Evolutionary conservation across 2,888 invertebrate genomes (phyloP).

Genomic region (Pachymerium ferrugineum): DNA sequence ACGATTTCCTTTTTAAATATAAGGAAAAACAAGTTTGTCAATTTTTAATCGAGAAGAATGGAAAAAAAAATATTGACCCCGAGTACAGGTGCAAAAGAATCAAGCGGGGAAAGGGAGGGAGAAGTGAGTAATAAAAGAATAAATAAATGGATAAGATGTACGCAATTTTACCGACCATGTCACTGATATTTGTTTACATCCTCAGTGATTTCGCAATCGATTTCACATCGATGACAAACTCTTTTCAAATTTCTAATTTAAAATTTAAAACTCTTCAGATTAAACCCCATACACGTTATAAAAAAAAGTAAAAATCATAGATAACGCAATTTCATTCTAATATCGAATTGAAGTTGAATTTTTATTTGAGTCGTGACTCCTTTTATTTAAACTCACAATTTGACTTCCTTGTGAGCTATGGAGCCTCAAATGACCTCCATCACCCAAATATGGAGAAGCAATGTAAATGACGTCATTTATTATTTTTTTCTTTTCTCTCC

Average conservation of each 20-base stretch:
- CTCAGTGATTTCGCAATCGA: slow-evolving; percentile 15
- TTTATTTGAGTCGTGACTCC: too few species aligned
- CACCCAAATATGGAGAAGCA: slow-evolving; percentile 22
- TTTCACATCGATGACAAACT: slow-evolving; percentile 8
- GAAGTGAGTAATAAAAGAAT: too few species aligned
- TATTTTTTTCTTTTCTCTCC: not conserved
- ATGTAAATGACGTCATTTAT: slow-evolving; percentile 16
- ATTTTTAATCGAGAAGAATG: not conserved
- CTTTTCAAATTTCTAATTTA: too few species aligned
- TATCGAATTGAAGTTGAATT: not conserved
- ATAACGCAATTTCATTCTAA: slow-evolving; percentile 9
- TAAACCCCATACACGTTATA: too few species aligned
- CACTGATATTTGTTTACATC: slow-evolving; percentile 18
- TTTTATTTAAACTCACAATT: not conserved
- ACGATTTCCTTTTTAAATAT: too few species aligned
- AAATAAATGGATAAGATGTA: not conserved
- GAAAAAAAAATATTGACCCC: not conserved
- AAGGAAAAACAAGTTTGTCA: too few species aligned
- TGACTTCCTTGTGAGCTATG: slow-evolving; percentile 24
- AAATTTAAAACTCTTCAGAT: too few species aligned
- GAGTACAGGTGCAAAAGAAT: too few species aligned
- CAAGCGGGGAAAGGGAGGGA: too few species aligned
- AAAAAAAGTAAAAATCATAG: too few species aligned
- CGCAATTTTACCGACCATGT: not conserved
- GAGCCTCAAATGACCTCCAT: slow-evolving; percentile 15